phyloP scores from a whole-genome alignment of 2,113 vertebrate genomes.

The Epinephelus fuscoguttatus region DNA sequence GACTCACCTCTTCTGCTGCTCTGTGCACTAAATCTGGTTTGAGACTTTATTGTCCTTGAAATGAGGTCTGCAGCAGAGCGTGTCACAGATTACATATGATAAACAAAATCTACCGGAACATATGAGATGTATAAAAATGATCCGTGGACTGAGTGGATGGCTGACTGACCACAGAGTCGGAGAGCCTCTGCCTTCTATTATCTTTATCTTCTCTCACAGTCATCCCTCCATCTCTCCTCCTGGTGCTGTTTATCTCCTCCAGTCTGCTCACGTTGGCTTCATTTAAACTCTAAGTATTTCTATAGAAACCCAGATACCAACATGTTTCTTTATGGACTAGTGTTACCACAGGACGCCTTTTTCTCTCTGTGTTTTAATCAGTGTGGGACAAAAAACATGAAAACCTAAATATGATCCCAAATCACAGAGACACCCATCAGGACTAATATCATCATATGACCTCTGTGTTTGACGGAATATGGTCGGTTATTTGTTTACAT shows the following conservation, averaged over 20 bases:
- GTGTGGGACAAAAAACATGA: no score
- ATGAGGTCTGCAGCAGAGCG: slow-evolving; percentile 63
- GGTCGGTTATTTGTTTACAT: no score
- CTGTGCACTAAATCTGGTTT: slow-evolving; percentile 59
- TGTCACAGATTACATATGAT: slow-evolving; percentile 20
- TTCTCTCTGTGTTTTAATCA: not conserved
- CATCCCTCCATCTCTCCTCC: not conserved
- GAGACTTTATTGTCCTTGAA: slow-evolving; percentile 75
- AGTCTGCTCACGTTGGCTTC: no score
- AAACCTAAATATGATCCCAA: no score
- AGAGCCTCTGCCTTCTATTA: not conserved
- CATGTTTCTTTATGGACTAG: no score
- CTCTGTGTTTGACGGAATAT: no score
- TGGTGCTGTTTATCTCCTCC: no score
- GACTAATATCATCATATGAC: no score
- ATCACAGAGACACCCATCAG: no score
- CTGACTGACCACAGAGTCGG: slow-evolving; percentile 11
- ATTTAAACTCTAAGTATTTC: no score
- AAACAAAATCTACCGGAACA: slow-evolving; percentile 61
- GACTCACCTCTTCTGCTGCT: slow-evolving; percentile 27
- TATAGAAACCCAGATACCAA: no score
- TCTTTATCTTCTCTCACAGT: not conserved
- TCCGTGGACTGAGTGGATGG: not conserved
- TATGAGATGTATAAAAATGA: slow-evolving; percentile 40
- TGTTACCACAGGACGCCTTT: not conserved